Evolutionary conservation across 2,797 vertebrate species (phyloP).

Genomic region (Notamacropus eugenii): DNA sequence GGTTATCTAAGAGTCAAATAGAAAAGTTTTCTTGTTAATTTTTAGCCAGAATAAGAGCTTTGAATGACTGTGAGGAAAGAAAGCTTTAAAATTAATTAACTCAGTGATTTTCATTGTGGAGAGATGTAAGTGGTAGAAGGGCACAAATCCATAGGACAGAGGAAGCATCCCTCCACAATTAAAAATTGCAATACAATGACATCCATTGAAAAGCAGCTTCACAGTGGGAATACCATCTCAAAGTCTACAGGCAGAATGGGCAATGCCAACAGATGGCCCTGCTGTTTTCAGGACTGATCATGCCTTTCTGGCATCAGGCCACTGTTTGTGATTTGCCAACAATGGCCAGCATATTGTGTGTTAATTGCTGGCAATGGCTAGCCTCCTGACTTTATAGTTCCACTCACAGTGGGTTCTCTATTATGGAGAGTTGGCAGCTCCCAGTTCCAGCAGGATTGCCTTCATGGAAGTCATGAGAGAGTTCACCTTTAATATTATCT

Average conservation of each 20-base stretch:
- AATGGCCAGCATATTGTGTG: constrained; percentile 61
- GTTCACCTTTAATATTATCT: constrained; percentile 79
- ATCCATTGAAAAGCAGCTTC: not conserved
- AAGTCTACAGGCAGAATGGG: constrained; percentile 10
- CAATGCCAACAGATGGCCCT: constrained; percentile 43
- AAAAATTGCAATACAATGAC: constrained; percentile 14
- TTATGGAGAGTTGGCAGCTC: constrained; percentile 65
- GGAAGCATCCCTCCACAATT: constrained; percentile 42
- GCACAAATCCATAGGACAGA: not conserved
- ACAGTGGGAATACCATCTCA: not conserved
- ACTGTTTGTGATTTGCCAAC: constrained; percentile 71
- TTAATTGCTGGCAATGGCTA: constrained; percentile 78
- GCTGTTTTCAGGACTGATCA: constrained; percentile 61
- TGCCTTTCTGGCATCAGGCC: constrained; percentile 50
- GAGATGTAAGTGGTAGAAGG: not conserved
- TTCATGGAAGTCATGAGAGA: constrained; percentile 72
- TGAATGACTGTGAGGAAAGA: not conserved
- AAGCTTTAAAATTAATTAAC: constrained; percentile 48
- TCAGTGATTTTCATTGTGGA: constrained; percentile 14
- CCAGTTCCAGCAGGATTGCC: constrained; percentile 68
- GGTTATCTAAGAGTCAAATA: constrained; percentile 52
- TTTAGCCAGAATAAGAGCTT: not conserved
- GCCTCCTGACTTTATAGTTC: constrained; percentile 65
- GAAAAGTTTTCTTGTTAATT: constrained; percentile 50
- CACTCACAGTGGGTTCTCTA: constrained; percentile 74